These are phyloP conservation scores for Trematocara unimaculatum DNA, from an alignment of 2,113 vertebrate genomes.

Conservation along the genomic window DNA sequence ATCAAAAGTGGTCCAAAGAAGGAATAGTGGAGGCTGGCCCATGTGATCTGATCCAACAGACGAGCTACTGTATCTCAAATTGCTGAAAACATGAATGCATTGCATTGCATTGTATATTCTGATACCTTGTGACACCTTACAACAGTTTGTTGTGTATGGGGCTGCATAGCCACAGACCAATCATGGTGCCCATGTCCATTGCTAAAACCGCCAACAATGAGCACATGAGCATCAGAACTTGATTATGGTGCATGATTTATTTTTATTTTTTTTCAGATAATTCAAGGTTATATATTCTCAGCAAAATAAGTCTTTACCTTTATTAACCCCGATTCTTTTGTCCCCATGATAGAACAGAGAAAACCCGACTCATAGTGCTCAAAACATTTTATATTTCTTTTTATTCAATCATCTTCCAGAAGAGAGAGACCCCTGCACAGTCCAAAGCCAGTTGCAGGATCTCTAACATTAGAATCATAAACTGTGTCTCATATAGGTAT, in stretches of 20 bases:
- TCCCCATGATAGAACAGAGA: too few relatives aligned
- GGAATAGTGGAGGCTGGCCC: not conserved
- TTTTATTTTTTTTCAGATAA: not conserved
- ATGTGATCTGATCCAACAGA: not conserved
- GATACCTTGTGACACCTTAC: not conserved
- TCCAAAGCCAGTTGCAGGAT: too few relatives aligned
- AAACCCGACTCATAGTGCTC: too few relatives aligned
- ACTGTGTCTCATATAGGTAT: too few relatives aligned
- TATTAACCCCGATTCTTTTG: too few relatives aligned
- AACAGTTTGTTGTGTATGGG: not conserved
- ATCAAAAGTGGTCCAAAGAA: not conserved
- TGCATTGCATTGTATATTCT: not conserved
- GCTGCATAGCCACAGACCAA: not conserved
- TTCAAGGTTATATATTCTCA: not conserved
- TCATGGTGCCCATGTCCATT: not conserved
- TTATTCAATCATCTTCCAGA: too few relatives aligned
- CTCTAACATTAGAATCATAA: too few relatives aligned
- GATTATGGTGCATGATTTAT: not conserved
- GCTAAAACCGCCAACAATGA: not conserved
- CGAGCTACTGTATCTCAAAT: not conserved
- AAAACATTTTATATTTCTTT: too few relatives aligned
- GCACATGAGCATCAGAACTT: not conserved
- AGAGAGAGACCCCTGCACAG: too few relatives aligned
- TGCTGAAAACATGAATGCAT: not conserved
- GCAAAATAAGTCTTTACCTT: not conserved